Evolutionary conservation across 1,140 invertebrate species (phyloP), one percentile per base, ranked within the genome.

Genomic region (Akabosia matsudoensis): DNA sequence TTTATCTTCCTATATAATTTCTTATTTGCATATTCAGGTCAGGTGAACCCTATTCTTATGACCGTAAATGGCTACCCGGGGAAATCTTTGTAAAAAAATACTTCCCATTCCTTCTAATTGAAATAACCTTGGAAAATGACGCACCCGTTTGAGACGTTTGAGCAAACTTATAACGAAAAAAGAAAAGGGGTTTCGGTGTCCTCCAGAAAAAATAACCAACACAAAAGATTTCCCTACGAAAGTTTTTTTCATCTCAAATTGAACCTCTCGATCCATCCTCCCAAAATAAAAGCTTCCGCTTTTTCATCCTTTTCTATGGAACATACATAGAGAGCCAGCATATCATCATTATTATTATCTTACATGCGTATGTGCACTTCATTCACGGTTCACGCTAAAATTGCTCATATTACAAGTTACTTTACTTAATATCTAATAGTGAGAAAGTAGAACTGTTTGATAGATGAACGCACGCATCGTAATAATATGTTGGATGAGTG

Each of bases 21-120:
- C 7, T 61, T 7, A 67, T 67, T 67, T 67, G 61, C 61, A 67
- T 67, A 10, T 45, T 7, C 37, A 61, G 61, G 24, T 31, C 61
- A 67, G 61, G 61, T 67, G 61, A 67, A 67, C 30, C 61, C 61
- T n/a, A 67, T 67, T 67, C 28, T 67, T 30, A 67, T 56, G 61
- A 67, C 26, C 24, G 61, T 67, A 67, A 67, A 67, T 67, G 61
- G 24, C 26, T 67, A 31, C 61, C 61, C 61, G 30, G 61, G 61
- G 61, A 67, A 67, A 67, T 67, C 30, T 67, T 30, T 7, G 4
- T 28, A n/a, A n/a, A 67, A 67, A 45, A 45, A 45, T 10, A 45
- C 31, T 67, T 31, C 61, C 61, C 61, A 67, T 67, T 67, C 31
- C 10, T 24, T 67, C 24, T 67, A 67, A 67, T 67, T 67, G 61